Evolutionary conservation across 2,113 vertebrate species (phyloP).

Genomic region (Hoplias malabaricus): DNA sequence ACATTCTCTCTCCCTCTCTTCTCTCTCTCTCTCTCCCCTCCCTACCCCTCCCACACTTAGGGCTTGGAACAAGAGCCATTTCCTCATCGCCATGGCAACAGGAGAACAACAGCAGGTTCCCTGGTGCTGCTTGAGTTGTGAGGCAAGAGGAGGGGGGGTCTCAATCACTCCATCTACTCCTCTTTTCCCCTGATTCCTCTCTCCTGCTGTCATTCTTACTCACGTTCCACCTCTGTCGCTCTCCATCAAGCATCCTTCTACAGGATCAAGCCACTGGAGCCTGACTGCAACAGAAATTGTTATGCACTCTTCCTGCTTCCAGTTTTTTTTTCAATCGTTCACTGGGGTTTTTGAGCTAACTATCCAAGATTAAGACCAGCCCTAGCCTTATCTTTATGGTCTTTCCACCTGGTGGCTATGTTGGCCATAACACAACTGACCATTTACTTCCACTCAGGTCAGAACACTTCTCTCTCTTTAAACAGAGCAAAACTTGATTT

Average conservation of each 20-base stretch:
- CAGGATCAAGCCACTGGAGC: not conserved
- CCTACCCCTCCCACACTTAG: slow-evolving; percentile 49
- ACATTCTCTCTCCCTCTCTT: not conserved
- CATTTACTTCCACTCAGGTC: no score
- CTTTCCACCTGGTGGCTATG: no score
- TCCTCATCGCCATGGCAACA: slow-evolving; percentile 86
- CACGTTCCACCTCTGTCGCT: slow-evolving; percentile 6
- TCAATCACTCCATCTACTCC: slow-evolving; percentile 21
- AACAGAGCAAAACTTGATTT: no score
- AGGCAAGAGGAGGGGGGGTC: slow-evolving; percentile 50
- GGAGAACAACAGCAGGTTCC: slow-evolving; percentile 78
- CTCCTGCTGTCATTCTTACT: slow-evolving; percentile 19
- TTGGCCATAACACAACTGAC: no score
- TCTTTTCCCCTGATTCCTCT: slow-evolving; percentile 8
- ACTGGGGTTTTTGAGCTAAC: not conserved
- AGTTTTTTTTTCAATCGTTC: not conserved
- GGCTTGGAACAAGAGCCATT: slow-evolving; percentile 69
- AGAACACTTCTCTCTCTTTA: no score
- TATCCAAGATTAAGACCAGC: no score
- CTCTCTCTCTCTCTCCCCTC: not conserved
- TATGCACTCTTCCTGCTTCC: not conserved
- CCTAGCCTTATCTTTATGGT: no score
- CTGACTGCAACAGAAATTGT: not conserved
- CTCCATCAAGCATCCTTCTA: not conserved
- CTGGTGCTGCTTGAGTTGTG: slow-evolving; percentile 43